These are phyloP conservation scores for Pyrrhosoma nymphula DNA, from an alignment of 2,888 invertebrate species.

Conservation along the genomic window DNA sequence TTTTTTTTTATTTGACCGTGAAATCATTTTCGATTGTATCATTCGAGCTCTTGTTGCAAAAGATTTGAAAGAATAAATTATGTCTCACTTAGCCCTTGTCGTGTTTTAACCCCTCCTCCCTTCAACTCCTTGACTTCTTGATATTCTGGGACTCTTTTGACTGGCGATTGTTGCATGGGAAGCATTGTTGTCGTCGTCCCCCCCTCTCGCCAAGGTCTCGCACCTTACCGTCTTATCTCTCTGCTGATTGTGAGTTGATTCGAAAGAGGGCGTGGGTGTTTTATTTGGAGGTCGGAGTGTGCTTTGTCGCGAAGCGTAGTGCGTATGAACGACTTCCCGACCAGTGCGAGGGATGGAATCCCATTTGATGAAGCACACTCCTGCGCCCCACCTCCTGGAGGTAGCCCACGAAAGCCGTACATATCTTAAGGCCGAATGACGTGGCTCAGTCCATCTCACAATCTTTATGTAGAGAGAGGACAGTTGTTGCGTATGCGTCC, in stretches of 20 bases:
- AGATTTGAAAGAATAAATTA: neutral
- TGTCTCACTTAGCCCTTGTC: neutral
- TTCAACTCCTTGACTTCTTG: neutral
- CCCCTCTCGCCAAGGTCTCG: neutral
- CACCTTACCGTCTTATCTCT: neutral
- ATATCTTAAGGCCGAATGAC: neutral
- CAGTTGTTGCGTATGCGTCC: neutral
- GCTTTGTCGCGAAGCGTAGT: neutral
- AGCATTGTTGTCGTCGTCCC: neutral
- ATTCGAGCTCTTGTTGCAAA: neutral
- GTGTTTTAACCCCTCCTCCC: neutral
- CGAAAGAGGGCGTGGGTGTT: neutral
- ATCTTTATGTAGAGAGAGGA: neutral
- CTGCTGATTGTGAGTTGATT: neutral
- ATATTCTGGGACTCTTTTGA: neutral
- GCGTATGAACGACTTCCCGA: neutral
- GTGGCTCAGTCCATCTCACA: neutral
- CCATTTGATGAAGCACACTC: neutral
- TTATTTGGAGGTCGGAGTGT: neutral
- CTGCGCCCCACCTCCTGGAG: neutral
- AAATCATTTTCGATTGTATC: neutral
- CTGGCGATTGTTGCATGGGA: neutral
- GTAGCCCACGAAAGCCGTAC: conserved; percentile 1
- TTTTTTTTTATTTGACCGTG: neutral
- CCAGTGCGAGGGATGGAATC: neutral